Base-by-base conservation (phyloP, 2,888 invertebrate species). In the Keiferia lycopersicella region DNA sequence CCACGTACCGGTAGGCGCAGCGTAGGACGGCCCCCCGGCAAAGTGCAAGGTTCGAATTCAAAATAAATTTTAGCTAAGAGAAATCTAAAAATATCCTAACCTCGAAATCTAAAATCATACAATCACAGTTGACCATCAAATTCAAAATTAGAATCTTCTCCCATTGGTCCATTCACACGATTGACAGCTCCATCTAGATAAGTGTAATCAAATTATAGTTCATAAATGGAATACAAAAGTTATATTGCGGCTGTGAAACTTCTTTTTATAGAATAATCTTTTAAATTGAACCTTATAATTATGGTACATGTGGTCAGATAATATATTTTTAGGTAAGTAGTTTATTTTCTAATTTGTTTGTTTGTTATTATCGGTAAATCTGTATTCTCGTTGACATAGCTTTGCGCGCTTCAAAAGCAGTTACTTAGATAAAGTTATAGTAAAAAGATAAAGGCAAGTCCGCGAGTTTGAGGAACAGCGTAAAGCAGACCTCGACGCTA, bases 151-250 rank as follows among this genome's bases (percentile, higher is more conserved):
- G 64, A 68, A 70, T 65, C 69, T 65, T 64, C 69, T 72, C 66
- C 68, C 67, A 81, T 83, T 82, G 80, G 78, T 66, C 72, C 51
- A 22, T 74, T 71, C 84, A 84, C 69, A 71, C 84, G 83, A 87
- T 87, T 84, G 88, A 89, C 88, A 82, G 84, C 78, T 86, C 72
- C 83, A 89, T 90, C 87, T 77, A 83, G 91, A 91, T 91, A 90
- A 81, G 72, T 75, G 73, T 90, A 90, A 90, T 90, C 88, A 78
- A 78, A 78, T 78, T 76, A 78, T 68, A 74, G 67, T 68, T 67
- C 73, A 69, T 74, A 77, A 74, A 76, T 76, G 74, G 72, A 73
- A 68, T 16, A 70, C 72, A 66, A 71, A 14, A 11, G 63, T 64
- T 63, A 8, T 18, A 63, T 45, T 65, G 57, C 64, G 16, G 56